A percentile compares a stretch with the other conserved stretches of the same genome.
Conservation (phyloP, 2,888 invertebrate species). For the Ichneumoninae sp. region DNA sequence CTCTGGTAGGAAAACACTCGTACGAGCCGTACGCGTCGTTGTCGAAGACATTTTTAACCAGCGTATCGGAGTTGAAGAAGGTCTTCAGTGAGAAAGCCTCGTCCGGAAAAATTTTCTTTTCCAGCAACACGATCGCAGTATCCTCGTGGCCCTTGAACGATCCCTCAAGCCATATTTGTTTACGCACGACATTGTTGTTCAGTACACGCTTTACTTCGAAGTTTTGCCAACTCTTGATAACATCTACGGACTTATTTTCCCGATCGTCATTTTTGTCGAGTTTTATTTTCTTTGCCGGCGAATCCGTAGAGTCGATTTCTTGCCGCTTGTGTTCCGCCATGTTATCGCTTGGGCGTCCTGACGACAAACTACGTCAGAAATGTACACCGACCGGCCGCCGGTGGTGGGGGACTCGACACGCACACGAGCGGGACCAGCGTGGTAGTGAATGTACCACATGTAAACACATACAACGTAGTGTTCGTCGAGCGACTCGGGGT, state of each 20-base stretch:
- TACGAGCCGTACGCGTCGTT: conserved; percentile 95
- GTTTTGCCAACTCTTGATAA: conserved; percentile 86
- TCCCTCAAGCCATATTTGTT: conserved; percentile 90
- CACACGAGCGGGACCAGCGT: conserved; percentile 1
- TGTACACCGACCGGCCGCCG: background rate
- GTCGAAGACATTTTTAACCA: conserved; percentile 88
- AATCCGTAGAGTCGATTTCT: conserved; percentile 26
- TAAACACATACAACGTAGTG: background rate
- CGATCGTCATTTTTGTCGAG: conserved; percentile 15
- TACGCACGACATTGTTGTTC: conserved; percentile 90
- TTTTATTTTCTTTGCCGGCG: conserved; percentile 52
- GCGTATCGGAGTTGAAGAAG: conserved; percentile 88
- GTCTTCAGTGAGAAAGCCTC: conserved; percentile 85
- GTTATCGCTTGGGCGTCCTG: conserved; percentile 15
- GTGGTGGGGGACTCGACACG: conserved; percentile 3
- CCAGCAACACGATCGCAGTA: conserved; percentile 90
- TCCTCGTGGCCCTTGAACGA: conserved; percentile 87
- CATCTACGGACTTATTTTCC: conserved; percentile 59
- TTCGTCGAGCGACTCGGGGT: background rate
- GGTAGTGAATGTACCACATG: background rate
- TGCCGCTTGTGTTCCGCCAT: conserved; percentile 61
- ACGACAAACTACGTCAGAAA: conserved; percentile 13
- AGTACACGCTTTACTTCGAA: conserved; percentile 89
- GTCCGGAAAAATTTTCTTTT: conserved; percentile 92
- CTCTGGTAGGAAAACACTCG: conserved; percentile 88